These are phyloP conservation scores for Dendroctonus ponderosae DNA, from an alignment of 1,140 invertebrate genomes.

Conservation along the genomic window DNA sequence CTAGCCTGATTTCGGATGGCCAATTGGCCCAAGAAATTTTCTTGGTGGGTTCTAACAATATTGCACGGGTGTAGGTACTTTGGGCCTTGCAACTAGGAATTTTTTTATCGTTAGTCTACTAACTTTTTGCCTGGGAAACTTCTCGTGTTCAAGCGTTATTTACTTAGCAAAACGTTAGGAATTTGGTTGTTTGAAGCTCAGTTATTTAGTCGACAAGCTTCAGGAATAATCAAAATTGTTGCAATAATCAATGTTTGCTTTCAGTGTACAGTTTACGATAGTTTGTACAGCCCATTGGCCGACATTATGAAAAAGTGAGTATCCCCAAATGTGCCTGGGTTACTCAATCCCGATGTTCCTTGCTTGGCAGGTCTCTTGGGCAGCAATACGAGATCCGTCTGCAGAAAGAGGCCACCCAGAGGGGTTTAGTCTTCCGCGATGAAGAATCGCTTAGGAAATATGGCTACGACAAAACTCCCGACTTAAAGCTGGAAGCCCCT, in stretches of 20 bases:
- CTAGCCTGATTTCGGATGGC: constrained; percentile 67
- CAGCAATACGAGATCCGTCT: constrained; percentile 74
- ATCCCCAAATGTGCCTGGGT: neutral
- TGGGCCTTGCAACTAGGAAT: neutral
- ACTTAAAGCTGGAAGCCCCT: constrained; percentile 87
- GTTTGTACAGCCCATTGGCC: constrained; percentile 72
- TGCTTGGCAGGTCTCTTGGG: constrained; percentile 62
- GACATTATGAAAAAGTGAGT: constrained; percentile 72
- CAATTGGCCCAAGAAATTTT: constrained; percentile 74
- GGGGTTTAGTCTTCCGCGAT: constrained; percentile 70
- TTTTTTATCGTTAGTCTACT: too few relatives aligned
- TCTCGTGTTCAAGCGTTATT: too few relatives aligned
- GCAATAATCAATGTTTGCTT: constrained; percentile 38
- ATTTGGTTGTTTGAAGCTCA: too few relatives aligned
- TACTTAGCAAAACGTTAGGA: too few relatives aligned
- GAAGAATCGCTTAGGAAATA: constrained; percentile 76
- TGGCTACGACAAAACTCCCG: constrained; percentile 95
- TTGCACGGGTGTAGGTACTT: too few relatives aligned
- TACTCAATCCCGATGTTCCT: neutral
- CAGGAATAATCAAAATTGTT: too few relatives aligned
- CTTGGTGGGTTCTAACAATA: too few relatives aligned
- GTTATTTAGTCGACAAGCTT: too few relatives aligned
- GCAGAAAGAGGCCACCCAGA: constrained; percentile 57
- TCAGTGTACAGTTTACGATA: constrained; percentile 68
- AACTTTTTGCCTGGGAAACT: too few relatives aligned